A percentile compares a stretch with the other conserved stretches of the same genome.
Evolutionary conservation across 2,888 invertebrate species (phyloP).

Genomic region (Apamea sordens): DNA sequence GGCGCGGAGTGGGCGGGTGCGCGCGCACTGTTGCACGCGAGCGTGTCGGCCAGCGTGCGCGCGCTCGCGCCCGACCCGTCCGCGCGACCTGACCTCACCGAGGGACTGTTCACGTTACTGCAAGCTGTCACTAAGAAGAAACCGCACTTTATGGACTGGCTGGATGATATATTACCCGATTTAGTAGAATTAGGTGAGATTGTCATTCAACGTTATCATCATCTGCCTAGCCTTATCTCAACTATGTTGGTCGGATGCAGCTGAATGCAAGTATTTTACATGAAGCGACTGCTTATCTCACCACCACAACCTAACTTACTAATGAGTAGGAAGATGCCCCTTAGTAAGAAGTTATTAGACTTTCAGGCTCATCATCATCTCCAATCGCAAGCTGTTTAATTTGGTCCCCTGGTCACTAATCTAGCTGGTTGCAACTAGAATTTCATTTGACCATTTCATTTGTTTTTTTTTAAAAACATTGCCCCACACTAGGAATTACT

Average conservation of each 20-base stretch:
- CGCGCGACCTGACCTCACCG: slow-evolving; percentile 92
- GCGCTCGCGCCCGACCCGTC: slow-evolving; percentile 90
- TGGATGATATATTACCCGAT: slow-evolving; percentile 79
- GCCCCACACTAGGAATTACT: too few species aligned
- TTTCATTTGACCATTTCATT: too few species aligned
- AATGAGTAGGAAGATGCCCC: neutral
- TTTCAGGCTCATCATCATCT: neutral
- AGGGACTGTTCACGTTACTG: slow-evolving; percentile 92
- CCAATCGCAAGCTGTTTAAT: neutral
- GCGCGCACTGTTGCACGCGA: slow-evolving; percentile 74
- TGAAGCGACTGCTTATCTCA: neutral
- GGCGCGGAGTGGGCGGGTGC: slow-evolving; percentile 80
- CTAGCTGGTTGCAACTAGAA: too few species aligned
- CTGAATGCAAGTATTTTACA: neutral
- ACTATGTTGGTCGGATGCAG: neutral
- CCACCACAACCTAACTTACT: too few species aligned
- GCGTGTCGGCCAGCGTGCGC: slow-evolving; percentile 74
- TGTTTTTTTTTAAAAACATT: too few species aligned
- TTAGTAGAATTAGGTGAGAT: slow-evolving; percentile 80
- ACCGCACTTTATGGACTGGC: slow-evolving; percentile 83
- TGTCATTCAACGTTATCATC: neutral
- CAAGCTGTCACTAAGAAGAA: slow-evolving; percentile 92
- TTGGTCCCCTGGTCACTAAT: neutral
- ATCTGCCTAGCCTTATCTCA: neutral
- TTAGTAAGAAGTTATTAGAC: too few species aligned